phyloP scores from a whole-genome alignment of 2,113 vertebrate genomes.

The Catharus minimus region DNA sequence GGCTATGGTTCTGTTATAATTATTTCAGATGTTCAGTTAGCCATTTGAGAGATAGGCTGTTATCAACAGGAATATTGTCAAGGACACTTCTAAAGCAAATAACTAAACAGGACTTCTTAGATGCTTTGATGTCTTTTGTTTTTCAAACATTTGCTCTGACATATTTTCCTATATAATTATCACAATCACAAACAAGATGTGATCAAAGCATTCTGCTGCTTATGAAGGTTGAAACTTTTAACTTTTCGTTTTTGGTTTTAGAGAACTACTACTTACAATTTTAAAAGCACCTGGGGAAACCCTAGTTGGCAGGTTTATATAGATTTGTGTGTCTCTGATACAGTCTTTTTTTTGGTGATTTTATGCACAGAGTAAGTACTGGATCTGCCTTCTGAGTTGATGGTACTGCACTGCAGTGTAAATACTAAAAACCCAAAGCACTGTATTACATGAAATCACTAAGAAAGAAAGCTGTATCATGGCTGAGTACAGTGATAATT shows the following conservation, averaged over 20 bases:
- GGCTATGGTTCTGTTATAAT: slow-evolving; percentile 13
- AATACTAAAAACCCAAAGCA: background rate
- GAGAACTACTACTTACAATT: background rate
- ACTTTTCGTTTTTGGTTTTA: slow-evolving; percentile 3
- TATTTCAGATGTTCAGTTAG: slow-evolving; percentile 39
- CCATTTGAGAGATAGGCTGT: slow-evolving; percentile 16
- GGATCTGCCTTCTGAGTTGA: background rate
- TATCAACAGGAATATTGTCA: slow-evolving; percentile 22
- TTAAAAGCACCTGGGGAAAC: slow-evolving; percentile 1
- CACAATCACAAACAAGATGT: slow-evolving; percentile 34
- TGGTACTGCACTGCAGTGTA: background rate
- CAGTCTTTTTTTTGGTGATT: background rate
- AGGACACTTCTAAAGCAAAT: slow-evolving; percentile 29
- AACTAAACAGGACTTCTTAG: slow-evolving; percentile 40
- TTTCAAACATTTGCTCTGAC: slow-evolving; percentile 50
- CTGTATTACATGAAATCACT: background rate
- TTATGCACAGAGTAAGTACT: background rate
- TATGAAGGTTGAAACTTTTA: slow-evolving; percentile 32
- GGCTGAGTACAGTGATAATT: background rate
- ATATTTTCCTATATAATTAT: slow-evolving; percentile 60
- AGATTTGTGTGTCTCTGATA: background rate
- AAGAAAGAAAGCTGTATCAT: background rate
- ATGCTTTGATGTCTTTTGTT: slow-evolving; percentile 58
- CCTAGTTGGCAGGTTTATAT: background rate
- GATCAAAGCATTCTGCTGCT: slow-evolving; percentile 41